Base-by-base conservation (phyloP, 2,888 invertebrate genomes). In the Aspidapion aeneum region DNA sequence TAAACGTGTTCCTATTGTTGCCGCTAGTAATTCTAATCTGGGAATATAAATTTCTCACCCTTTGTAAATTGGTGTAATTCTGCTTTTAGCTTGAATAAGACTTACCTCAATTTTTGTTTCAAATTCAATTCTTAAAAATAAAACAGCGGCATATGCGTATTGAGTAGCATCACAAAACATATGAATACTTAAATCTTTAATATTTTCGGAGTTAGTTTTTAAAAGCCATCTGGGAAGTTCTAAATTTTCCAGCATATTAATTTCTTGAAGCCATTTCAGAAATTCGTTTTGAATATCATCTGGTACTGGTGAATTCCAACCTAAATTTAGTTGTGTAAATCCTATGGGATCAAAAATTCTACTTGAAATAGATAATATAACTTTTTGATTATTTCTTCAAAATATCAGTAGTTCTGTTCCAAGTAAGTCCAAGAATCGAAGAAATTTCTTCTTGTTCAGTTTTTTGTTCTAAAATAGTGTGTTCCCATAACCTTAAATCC, bases 131-230 rank as follows among this genome's bases (percentile, higher is more conserved):
- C 62, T 35, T 12, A 35, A 35, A 35, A 35, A 35, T 7, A 35
- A 3, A 7, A 12, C 35, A 18, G 54, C 51, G 2, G 62, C 21
- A 58, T 21, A 62, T 16, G 62, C 58, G 35, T 49, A 9, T 49
- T 58, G 49, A 49, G 57, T 63, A 1, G 67, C 66, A 18, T 67
- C 68, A 17, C 54, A 57, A 59, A 69, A 67, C 0, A 59, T 66
- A 49, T 69, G 69, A 1, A 67, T 17, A 20, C 49, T n/a, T n/a
- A n/a, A n/a, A n/a, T n/a, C n/a, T n/a, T n/a, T n/a, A n/a, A n/a
- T n/a, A n/a, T n/a, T n/a, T n/a, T n/a, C n/a, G n/a, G n/a, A n/a
- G n/a, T n/a, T n/a, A n/a, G n/a, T n/a, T n/a, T n/a, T n/a, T n/a
- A n/a, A n/a, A n/a, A n/a, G n/a, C n/a, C n/a, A n/a, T n/a, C n/a